Evolutionary conservation across 2,888 invertebrate genomes (phyloP), one percentile per base, ranked within the genome.

Genomic region (Brassicogethes aeneus): DNA sequence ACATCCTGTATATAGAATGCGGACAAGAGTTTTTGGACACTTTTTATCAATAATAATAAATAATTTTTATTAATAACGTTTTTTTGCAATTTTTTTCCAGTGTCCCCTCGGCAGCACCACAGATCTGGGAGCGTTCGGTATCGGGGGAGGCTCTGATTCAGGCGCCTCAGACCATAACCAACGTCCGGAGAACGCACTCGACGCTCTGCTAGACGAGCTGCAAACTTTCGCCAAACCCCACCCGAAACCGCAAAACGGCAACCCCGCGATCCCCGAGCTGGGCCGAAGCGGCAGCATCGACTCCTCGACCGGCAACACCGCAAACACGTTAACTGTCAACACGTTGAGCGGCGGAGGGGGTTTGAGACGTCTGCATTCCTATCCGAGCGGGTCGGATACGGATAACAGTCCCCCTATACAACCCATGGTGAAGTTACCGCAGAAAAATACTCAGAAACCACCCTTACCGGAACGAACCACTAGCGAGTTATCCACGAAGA

Each of bases 101-200:
- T 32, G 32, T 32, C 8, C 14, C 32, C 5, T 3, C 32, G 10
- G 23, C 23, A 10, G 23, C 23, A 10, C 23, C 5, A 23, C 32
- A 5, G 32, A 7, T 32, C 14, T 79, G 74, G 74, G 72, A 70
- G 66, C 73, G 75, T 60, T 74, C 74, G 59, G 73, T 73, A 52
- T 74, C 75, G 71, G 75, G 74, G 75, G 68, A 69, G 63, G 32
- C 32, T 12, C 32, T 32, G 32, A 62, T 57, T 46, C 52, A 74
- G 72, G 76, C 73, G 41, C 68, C 71, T 43, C 70, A 70, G 70
- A 73, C 72, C 62, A 71, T 65, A 53, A 55, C 70, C 75, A 76
- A 72, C 81, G 84, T 73, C 76, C 88, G 77, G 90, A 91, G 82
- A 92, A 91, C 85, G 89, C 91, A 81, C 89, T 92, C 85, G 92